phyloP scores from a whole-genome alignment of 1,140 invertebrate genomes.

The Sycobia sp. region DNA sequence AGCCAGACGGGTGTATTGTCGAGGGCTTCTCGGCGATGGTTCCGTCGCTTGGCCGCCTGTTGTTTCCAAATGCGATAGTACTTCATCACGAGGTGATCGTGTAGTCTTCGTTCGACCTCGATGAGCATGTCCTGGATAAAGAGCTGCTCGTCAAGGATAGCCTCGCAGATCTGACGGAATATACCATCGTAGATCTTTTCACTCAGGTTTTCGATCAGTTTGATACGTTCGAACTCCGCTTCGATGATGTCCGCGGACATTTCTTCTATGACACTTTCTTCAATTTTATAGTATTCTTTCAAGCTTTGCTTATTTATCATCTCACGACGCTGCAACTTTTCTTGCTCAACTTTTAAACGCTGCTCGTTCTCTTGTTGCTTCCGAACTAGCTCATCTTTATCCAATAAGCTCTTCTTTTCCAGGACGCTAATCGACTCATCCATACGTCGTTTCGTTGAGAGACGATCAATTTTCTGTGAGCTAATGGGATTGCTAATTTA shows the following conservation, averaged over 20 bases:
- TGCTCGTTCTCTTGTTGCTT: slow-evolving; percentile 3
- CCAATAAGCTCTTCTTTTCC: slow-evolving; percentile 8
- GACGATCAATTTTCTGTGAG: background rate
- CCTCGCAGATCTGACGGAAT: slow-evolving; percentile 45
- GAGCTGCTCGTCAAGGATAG: slow-evolving; percentile 42
- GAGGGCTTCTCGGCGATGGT: slow-evolving; percentile 58
- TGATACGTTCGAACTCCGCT: slow-evolving; percentile 51
- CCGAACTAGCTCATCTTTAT: background rate
- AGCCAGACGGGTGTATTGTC: slow-evolving; percentile 70
- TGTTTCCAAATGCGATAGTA: slow-evolving; percentile 61
- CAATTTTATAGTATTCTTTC: background rate
- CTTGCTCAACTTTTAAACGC: background rate
- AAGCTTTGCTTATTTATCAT: background rate
- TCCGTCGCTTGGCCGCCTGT: slow-evolving; percentile 43
- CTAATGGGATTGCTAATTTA: background rate
- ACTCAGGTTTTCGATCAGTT: slow-evolving; percentile 37
- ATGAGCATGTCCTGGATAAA: slow-evolving; percentile 41
- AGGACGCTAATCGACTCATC: background rate
- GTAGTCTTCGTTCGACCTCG: slow-evolving; percentile 41
- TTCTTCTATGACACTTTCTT: slow-evolving; percentile 50
- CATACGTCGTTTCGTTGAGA: slow-evolving; percentile 4
- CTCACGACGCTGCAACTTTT: background rate
- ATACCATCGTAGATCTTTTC: slow-evolving; percentile 46
- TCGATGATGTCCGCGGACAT: slow-evolving; percentile 50
- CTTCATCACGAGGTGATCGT: slow-evolving; percentile 52